phyloP scores from a whole-genome alignment of 2,797 vertebrate species.

The Hapalemur alaotrensis region DNA sequence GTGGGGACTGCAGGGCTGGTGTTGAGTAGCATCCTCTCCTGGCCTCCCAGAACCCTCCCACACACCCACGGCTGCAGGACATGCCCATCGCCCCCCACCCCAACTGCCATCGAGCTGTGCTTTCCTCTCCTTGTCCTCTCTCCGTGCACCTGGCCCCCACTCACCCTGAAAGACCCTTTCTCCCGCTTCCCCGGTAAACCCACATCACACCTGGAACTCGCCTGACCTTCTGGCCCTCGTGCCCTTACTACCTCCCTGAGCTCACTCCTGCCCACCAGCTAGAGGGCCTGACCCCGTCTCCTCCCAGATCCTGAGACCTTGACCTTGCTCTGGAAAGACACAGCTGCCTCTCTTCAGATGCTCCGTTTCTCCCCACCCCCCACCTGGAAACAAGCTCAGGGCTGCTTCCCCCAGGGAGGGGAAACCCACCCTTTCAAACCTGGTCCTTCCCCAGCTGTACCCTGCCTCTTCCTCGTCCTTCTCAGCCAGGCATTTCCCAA shows the following conservation, averaged over 20 bases:
- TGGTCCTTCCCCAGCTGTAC: neutral
- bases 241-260: neutral
- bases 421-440: neutral
- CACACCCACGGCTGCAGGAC: neutral
- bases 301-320: neutral
- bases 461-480: neutral
- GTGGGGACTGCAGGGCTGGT: neutral
- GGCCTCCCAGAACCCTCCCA: neutral
- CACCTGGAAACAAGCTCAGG: neutral
- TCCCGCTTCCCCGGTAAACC: neutral
- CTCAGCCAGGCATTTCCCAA: neutral
- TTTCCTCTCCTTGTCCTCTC: neutral
- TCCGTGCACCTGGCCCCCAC: neutral
- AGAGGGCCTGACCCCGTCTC: neutral
- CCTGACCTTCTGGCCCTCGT: neutral
- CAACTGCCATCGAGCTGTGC: too few species aligned
- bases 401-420: too few species aligned
- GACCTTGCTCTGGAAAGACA: neutral
- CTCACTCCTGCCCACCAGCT: neutral
- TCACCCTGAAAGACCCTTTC: neutral
- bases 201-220: neutral
- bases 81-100: fast-evolving
- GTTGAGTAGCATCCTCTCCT: neutral
- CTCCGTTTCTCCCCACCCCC: neutral
- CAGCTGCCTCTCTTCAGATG: neutral